Conservation (phyloP, 2,888 invertebrate species). For the Chrysomela aeneicollis region DNA sequence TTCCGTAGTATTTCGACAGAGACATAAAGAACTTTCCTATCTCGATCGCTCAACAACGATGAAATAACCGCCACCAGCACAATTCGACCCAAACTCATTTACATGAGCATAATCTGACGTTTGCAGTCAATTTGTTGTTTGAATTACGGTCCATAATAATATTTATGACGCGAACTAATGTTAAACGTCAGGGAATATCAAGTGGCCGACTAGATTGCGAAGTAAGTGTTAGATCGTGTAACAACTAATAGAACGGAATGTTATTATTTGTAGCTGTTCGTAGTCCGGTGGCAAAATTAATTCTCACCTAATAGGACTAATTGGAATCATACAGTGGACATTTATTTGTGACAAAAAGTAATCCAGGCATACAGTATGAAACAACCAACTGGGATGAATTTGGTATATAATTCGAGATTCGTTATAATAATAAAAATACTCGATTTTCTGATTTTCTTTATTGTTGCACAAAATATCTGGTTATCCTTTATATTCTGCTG, state of each 20-base stretch:
- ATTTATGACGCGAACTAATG: slow-evolving; percentile 46
- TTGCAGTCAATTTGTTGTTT: slow-evolving; percentile 46
- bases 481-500: too few species aligned
- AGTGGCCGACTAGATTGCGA: slow-evolving; percentile 42
- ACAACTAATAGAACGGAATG: slow-evolving; percentile 44
- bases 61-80: slow-evolving; percentile 13
- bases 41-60: slow-evolving; percentile 12
- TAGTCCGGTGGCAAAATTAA: slow-evolving; percentile 35
- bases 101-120: slow-evolving; percentile 46
- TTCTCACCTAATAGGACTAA: slow-evolving; percentile 36
- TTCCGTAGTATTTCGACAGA: neutral
- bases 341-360: slow-evolving; percentile 25
- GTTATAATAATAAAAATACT: too few species aligned
- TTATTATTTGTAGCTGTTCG: slow-evolving; percentile 37
- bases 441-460: too few species aligned
- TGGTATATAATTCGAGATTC: too few species aligned
- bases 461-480: too few species aligned
- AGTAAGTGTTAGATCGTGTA: slow-evolving; percentile 49
- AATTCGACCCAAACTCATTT: slow-evolving; percentile 41
- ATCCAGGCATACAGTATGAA: slow-evolving; percentile 5
- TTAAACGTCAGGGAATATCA: slow-evolving; percentile 45
- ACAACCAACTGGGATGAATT: too few species aligned
- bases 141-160: slow-evolving; percentile 44
- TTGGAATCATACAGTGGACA: slow-evolving; percentile 29
- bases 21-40: neutral